Evolutionary conservation across 1,140 invertebrate species (phyloP), one percentile per base, ranked within the genome.

Genomic region (Cryptotermes secundus): DNA sequence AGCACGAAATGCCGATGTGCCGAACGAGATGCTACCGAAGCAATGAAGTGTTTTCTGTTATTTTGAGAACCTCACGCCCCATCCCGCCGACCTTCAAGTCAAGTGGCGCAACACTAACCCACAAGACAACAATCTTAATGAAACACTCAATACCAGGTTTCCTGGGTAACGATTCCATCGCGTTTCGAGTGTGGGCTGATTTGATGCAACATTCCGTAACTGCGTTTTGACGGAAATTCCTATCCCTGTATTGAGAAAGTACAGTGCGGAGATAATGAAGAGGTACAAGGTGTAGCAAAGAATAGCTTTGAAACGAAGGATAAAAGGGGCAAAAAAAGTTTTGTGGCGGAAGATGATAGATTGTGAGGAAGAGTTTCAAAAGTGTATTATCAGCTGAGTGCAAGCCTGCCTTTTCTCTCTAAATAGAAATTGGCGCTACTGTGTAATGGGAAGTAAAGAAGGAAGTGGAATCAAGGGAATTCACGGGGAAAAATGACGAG

Each of bases 321-420:
- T 6, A 38, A 14, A 14, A 72, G n/a, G 14, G 45, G 19, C 3
- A 49, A 72, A 72, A 72, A 72, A 72, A 31, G 14, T 31, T n/a
- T 72, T n/a, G 59, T 6, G 59, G n/a, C 31, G 59, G 31, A 72
- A 72, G 59, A 72, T 72, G 59, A 72, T 31, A 72, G 59, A 72
- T 3, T 31, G 59, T 14, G 26, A 72, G 59, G 14, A 49, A 49
- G n/a, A n/a, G 59, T 72, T 72, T 72, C 26, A 72, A 72, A 72
- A 72, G 59, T 72, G 59, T 72, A 31, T n/a, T 72, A 72, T 72
- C 59, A 72, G 59, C 59, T 72, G 59, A 72, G 59, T 72, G 59
- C 59, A 26, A 72, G n/a, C 59, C 19, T 72, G 59, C 26, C 59
- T 72, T 14, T 31, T 72, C 14, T 1, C 59, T 31, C 59, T 31